Evolutionary conservation across 2,797 vertebrate genomes (phyloP), one percentile per base, ranked within the genome.

Genomic region (Cuniculus paca): DNA sequence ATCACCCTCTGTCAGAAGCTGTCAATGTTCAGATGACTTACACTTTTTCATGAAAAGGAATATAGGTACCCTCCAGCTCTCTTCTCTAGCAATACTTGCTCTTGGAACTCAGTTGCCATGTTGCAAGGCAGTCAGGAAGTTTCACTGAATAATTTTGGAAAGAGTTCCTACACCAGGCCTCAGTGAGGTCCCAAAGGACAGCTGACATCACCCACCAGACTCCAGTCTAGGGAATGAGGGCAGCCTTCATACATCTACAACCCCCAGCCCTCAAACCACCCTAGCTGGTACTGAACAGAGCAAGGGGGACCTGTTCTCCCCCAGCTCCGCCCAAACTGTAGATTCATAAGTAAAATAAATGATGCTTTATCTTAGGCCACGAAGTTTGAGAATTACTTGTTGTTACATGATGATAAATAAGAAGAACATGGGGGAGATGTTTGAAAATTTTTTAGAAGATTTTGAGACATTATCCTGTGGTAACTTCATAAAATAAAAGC

Each of bases 271-370:
- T 68, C 72, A 39, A n/a, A 39, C 1, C 39, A 26, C 26, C 17
- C 39, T 54, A 34, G 12, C 5, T 31, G 48, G 36, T 87, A 58
- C 42, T 48, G 50, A n/a, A 13, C 26, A 28, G 48, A 89, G 16
- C 79, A 92, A 54, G 84, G 61, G 45, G 2, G 34, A 26, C 54
- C 26, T 26, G 26, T 45, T 2, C 11, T 9, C 77, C 80, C 56
- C n/a, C 22, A 78, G 63, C 34, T 92, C 65, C 52, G 28, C 36
- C 72, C 17, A 6, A 92, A 79, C 34, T 61, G 14, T 39, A 61
- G 81, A 68, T 84, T 80, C 19, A 20, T 36, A 54, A 85, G 52
- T 31, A 65, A 91, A 91, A 63, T 91, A 77, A 92, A 63, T 61
- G 26, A 45, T 68, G 39, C 0, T 6, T 48, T 91, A 36, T 81